phyloP scores from a whole-genome alignment of 2,797 vertebrate genomes.

The Syndactyla subalaris region DNA sequence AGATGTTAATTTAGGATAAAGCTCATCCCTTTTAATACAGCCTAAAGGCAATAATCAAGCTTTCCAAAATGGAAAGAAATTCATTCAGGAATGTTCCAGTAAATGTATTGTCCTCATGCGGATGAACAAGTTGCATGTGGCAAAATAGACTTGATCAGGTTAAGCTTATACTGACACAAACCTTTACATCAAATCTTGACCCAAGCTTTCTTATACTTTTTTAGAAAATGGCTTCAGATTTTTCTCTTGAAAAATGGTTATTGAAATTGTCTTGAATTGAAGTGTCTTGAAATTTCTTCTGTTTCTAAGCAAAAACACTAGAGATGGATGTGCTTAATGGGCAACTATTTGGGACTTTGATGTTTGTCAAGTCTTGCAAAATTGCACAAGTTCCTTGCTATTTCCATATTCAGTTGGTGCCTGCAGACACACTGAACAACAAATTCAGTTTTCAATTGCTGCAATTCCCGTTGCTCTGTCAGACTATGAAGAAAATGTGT shows the following conservation, averaged over 20 bases:
- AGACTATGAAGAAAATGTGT: background rate
- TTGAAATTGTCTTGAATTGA: too few relatives aligned
- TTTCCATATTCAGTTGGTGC: background rate
- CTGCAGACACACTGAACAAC: background rate
- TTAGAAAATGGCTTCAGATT: background rate
- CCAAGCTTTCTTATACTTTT: background rate
- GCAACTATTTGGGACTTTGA: background rate
- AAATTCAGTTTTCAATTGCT: background rate
- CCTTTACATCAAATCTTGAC: background rate
- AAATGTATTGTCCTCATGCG: background rate
- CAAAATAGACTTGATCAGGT: background rate
- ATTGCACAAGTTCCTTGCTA: background rate
- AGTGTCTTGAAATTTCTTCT: background rate
- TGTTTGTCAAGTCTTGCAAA: background rate
- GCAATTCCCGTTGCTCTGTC: background rate
- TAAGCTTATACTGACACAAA: background rate
- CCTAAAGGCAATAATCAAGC: background rate
- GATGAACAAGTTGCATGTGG: background rate
- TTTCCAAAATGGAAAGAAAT: background rate
- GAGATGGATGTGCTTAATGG: background rate
- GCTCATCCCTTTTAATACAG: background rate
- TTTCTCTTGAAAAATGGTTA: background rate
- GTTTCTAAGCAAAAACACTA: background rate
- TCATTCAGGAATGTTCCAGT: background rate
- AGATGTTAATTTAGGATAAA: conserved; percentile 40